Conservation (phyloP, 2,888 invertebrate genomes). For the Shargacucullia verbasci region DNA sequence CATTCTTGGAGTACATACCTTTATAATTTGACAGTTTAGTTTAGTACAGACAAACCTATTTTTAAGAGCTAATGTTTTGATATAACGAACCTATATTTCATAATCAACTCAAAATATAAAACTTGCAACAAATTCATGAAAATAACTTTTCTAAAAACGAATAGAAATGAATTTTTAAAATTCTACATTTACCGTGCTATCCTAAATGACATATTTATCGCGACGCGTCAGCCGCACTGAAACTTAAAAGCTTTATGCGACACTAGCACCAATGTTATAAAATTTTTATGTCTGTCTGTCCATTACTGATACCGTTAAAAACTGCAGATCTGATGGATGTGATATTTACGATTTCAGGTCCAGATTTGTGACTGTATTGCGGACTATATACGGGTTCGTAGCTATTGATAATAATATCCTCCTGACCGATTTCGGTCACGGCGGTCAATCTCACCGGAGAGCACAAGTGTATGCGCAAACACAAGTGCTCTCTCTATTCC, state of each 20-base stretch:
- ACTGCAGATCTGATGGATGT: conserved; percentile 28
- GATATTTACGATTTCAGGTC: conserved; percentile 19
- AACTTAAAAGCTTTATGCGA: conserved; percentile 24
- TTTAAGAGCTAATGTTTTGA: too few species aligned
- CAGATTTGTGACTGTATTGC: conserved; percentile 7
- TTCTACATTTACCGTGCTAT: conserved; percentile 46
- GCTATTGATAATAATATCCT: too few species aligned
- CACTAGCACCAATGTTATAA: conserved; percentile 17
- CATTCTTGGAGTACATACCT: too few species aligned
- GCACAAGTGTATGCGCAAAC: too few species aligned
- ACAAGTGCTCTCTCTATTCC: too few species aligned
- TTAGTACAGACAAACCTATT: too few species aligned
- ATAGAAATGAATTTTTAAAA: conserved; percentile 47
- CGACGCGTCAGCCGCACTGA: conserved; percentile 61
- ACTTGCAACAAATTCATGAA: background rate
- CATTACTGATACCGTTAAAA: conserved; percentile 12
- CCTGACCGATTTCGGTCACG: too few species aligned
- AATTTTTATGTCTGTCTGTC: conserved; percentile 19
- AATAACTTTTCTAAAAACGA: background rate
- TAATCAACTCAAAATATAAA: too few species aligned
- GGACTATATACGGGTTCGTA: background rate
- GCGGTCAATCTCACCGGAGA: too few species aligned
- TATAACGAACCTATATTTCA: too few species aligned
- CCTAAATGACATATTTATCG: conserved; percentile 70
- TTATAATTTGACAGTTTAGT: too few species aligned